Conservation (phyloP, 2,888 invertebrate genomes). For the Cheilosia impressa region DNA sequence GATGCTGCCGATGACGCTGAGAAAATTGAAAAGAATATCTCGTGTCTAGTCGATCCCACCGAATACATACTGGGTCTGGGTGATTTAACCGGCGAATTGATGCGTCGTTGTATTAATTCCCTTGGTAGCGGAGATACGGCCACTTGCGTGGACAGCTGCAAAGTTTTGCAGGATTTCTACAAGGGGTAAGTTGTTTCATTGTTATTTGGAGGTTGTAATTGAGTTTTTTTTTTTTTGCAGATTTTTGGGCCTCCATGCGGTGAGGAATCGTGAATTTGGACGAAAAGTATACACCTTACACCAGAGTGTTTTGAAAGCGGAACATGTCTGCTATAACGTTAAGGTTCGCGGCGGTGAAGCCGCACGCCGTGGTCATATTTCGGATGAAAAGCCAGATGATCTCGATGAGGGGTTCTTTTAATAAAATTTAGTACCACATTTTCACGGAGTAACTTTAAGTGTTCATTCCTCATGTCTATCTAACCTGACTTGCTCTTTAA, state of each 20-base stretch:
- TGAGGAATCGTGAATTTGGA: constrained; percentile 86
- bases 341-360: constrained; percentile 92
- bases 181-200: constrained; percentile 78
- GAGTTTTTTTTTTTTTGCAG: constrained; percentile 77
- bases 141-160: constrained; percentile 89
- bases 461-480: constrained; percentile 49
- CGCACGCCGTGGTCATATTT: constrained; percentile 84
- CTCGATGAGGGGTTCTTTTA: constrained; percentile 84
- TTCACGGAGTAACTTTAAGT: neutral
- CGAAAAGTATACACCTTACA: constrained; percentile 89
- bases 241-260: constrained; percentile 84
- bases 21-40: constrained; percentile 23
- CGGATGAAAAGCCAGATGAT: constrained; percentile 82
- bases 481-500: no score
- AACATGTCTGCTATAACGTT: constrained; percentile 92
- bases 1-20: constrained; percentile 5
- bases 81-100: constrained; percentile 95
- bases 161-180: constrained; percentile 86
- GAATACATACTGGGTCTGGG: constrained; percentile 91
- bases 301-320: constrained; percentile 92
- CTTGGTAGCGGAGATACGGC: constrained; percentile 90
- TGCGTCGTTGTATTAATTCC: constrained; percentile 94
- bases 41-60: constrained; percentile 82
- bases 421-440: constrained; percentile 72
- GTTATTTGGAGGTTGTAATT: neutral